Percentiles rank a stretch among this genome's conserved stretches.
phyloP scores from a whole-genome alignment of 2,797 vertebrate species.

The Sebastes minor region DNA sequence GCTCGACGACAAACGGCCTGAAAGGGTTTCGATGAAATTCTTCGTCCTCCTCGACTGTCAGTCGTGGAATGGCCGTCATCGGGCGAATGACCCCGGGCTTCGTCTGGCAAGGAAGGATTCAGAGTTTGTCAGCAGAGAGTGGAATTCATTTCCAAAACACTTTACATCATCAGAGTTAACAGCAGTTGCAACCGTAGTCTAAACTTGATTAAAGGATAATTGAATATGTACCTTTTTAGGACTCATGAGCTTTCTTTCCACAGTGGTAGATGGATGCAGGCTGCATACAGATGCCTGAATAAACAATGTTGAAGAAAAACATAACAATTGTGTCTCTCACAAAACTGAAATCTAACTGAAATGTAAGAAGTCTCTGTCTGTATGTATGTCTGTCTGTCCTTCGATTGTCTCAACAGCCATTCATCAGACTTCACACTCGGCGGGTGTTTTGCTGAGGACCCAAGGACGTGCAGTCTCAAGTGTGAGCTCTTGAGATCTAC shows the following conservation, averaged over 20 bases:
- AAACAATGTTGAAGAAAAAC: background rate
- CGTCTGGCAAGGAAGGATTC: slow-evolving; percentile 80
- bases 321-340: background rate
- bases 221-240: slow-evolving; percentile 43
- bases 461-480: background rate
- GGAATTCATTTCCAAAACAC: background rate
- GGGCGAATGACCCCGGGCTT: slow-evolving; percentile 93
- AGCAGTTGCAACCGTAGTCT: background rate
- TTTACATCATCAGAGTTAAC: background rate
- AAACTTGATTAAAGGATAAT: background rate
- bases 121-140: slow-evolving; percentile 64
- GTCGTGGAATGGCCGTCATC: slow-evolving; percentile 80
- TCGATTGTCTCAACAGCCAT: background rate
- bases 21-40: slow-evolving; percentile 83
- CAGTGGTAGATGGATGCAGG: slow-evolving; percentile 29
- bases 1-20: slow-evolving; percentile 80
- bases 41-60: slow-evolving; percentile 73
- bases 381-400: background rate
- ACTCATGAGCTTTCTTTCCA: slow-evolving; percentile 55
- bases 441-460: background rate
- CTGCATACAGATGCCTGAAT: slow-evolving; percentile 74
- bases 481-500: background rate
- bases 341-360: background rate
- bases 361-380: background rate
- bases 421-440: background rate